Evolutionary conservation across 2,888 invertebrate species (phyloP).

Genomic region (Napeogenes sylphis): DNA sequence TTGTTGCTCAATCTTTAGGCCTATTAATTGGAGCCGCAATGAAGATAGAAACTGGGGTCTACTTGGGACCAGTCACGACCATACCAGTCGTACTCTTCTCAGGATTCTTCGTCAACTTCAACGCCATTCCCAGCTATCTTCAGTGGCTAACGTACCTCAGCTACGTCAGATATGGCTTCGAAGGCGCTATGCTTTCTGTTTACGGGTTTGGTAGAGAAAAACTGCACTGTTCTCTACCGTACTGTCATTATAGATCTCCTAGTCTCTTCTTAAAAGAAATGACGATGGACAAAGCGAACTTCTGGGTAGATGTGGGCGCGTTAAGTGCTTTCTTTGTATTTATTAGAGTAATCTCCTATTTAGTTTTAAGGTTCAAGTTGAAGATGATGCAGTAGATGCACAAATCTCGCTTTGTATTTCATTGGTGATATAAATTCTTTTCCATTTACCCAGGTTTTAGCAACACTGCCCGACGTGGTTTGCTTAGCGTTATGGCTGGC

Average conservation of each 20-base stretch:
- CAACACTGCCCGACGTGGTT: slow-evolving; percentile 21
- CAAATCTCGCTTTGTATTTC: slow-evolving; percentile 36
- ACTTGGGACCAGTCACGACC: slow-evolving; percentile 91
- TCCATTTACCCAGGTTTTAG: slow-evolving; percentile 31
- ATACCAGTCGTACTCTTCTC: slow-evolving; percentile 95
- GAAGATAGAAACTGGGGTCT: slow-evolving; percentile 88
- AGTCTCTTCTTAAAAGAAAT: slow-evolving; percentile 90
- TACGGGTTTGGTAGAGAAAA: slow-evolving; percentile 91
- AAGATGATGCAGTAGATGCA: slow-evolving; percentile 72
- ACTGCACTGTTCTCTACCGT: slow-evolving; percentile 87
- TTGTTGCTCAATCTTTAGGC: slow-evolving; percentile 95
- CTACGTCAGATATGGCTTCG: slow-evolving; percentile 93
- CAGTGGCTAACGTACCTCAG: slow-evolving; percentile 94
- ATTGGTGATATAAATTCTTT: slow-evolving; percentile 30
- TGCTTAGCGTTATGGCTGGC: slow-evolving; percentile 7
- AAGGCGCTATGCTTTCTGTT: slow-evolving; percentile 94
- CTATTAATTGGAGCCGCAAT: slow-evolving; percentile 95
- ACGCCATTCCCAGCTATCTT: slow-evolving; percentile 92
- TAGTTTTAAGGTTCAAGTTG: slow-evolving; percentile 89
- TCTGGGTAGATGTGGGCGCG: slow-evolving; percentile 91
- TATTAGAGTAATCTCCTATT: slow-evolving; percentile 87
- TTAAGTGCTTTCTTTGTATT: slow-evolving; percentile 87
- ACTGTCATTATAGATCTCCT: slow-evolving; percentile 90
- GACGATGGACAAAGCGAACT: slow-evolving; percentile 87
- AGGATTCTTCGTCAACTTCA: slow-evolving; percentile 95